These are phyloP conservation scores for Lagorchestes hirsutus DNA, from an alignment of 2,797 vertebrate genomes.

Conservation along the genomic window DNA sequence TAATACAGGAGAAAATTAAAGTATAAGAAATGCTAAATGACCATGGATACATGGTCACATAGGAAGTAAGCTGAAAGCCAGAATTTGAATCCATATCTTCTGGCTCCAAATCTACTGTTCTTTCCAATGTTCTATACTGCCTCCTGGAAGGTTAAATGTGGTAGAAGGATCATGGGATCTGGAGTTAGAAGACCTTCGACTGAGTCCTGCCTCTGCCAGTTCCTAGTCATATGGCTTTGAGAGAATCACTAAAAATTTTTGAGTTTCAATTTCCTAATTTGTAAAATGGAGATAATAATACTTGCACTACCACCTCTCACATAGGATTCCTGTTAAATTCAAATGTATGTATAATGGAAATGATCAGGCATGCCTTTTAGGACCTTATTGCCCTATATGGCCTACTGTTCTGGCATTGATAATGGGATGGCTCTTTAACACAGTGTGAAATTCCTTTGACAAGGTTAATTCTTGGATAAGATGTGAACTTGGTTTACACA, in stretches of 20 bases:
- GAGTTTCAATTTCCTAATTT: neutral
- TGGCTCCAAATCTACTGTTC: neutral
- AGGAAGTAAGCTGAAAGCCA: neutral
- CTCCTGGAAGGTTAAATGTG: neutral
- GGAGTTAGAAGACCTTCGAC: neutral
- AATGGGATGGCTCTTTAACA: neutral
- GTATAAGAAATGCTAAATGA: neutral
- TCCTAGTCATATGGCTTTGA: neutral
- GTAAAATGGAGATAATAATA: neutral
- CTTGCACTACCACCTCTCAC: neutral
- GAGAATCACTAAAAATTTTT: neutral
- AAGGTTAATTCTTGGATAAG: neutral
- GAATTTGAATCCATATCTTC: neutral
- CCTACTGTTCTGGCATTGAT: neutral
- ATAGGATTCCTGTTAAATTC: neutral
- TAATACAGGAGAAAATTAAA: neutral
- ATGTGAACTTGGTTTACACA: neutral
- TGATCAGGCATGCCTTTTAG: neutral
- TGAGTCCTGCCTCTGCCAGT: neutral
- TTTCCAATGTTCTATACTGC: neutral
- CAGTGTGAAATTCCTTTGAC: neutral
- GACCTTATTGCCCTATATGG: neutral
- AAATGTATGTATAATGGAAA: neutral
- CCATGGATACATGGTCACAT: neutral
- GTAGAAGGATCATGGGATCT: neutral